These are phyloP conservation scores for Trachops cirrhosus DNA, from an alignment of 2,797 vertebrate species.

Conservation along the genomic window DNA sequence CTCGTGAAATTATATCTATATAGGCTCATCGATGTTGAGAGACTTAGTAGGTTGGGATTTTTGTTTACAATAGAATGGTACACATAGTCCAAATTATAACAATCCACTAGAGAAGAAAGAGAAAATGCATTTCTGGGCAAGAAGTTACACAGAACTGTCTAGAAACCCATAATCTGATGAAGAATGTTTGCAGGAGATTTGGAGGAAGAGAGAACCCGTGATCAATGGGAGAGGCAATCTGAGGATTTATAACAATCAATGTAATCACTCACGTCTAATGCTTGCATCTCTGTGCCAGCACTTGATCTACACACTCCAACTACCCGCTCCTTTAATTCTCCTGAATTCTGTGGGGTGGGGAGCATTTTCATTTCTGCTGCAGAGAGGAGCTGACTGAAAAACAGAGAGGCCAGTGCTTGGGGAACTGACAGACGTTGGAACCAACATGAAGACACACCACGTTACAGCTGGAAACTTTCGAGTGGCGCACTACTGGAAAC, in stretches of 20 bases:
- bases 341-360: rapidly evolving
- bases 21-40: background rate
- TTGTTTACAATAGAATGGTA: background rate
- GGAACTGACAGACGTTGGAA: background rate
- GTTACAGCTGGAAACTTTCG: background rate
- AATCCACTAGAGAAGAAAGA: background rate
- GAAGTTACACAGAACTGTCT: background rate
- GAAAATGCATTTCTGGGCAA: background rate
- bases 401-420: background rate
- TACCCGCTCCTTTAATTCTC: background rate
- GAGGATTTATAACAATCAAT: background rate
- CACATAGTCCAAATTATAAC: background rate
- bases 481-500: background rate
- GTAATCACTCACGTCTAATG: background rate
- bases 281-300: rapidly evolving
- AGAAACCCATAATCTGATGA: background rate
- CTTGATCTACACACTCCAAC: background rate
- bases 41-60: background rate
- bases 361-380: background rate
- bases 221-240: rapidly evolving
- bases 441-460: background rate
- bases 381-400: background rate
- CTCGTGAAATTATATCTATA: background rate
- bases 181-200: background rate
- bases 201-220: background rate